Evolutionary conservation across 2,797 vertebrate genomes (phyloP), one percentile per base, ranked within the genome.

Genomic region (Sebastiscus albofasciatus): DNA sequence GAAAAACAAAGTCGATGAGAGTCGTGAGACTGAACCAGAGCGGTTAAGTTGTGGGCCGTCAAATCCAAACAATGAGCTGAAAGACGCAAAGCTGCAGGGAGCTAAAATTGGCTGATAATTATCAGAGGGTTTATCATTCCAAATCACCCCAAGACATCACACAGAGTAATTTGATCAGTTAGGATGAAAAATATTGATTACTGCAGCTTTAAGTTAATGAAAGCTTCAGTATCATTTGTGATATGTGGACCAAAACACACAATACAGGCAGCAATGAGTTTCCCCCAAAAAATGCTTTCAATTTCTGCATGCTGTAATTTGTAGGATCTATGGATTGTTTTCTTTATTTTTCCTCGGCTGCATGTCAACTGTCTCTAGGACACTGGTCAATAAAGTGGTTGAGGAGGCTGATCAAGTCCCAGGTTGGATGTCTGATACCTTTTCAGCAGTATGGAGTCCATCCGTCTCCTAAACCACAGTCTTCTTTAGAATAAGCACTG

Each of bases 401-500:
- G 9, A 55, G 36, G 24, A 70, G 79, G 77, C 74, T 72, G 73
- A 89, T 87, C 83, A 81, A 52, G 61, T 90, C 49, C 61, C 81
- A 67, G 84, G 42, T 61, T 76, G 71, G 62, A 84, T 80, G 78
- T 71, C 69, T 80, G 78, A 82, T 87, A 54, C 31, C 52, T 62
- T 84, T 70, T 83, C 64, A 67, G 81, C 49, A 77, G 88, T 89
- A 88, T 84, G 69, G 83, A 83, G 68, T 87, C 31, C 54, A 81
- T 84, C 82, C 75, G 3, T 84, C 83, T 82, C 70, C 77, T 20
- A 79, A 87, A 90, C 91, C 87, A 81, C 84, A 82, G 72, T 81
- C 81, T 83, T 83, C 85, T 91, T 89, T 77, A 76, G 62, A 67
- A 84, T 84, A 76, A 81, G 78, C 84, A 59, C 55, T 42, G 76